Base-by-base conservation (phyloP, 2,888 invertebrate genomes). In the Epinotia ramella region DNA sequence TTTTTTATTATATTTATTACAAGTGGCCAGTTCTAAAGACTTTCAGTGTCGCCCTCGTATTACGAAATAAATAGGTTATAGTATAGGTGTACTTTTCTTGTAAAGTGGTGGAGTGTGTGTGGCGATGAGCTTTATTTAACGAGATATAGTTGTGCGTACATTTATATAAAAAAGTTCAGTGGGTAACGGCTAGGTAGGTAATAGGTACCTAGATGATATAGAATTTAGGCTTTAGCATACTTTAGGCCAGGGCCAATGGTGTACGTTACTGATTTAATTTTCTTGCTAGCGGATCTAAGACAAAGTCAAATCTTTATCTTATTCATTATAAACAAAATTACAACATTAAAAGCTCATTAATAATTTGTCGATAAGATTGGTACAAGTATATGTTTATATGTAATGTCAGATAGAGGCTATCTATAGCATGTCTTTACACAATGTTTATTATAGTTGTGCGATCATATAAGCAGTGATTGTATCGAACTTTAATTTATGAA, bases 341-440 rank as follows among this genome's bases (percentile, higher is more conserved):
- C 44, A 60, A 70, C 74, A 78, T 78, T 75, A 77, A 78, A 86
- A 82, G 80, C 81, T 85, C 83, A 80, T 83, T 83, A 84, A 82
- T 83, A 84, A 80, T 84, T 83, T 77, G 76, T 76, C 77, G 87
- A 87, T 89, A 86, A 86, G 82, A 79, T 82, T 53, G 0, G 18
- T 65, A 64, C 53, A 53, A 28, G 20, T 16, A 28, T 53, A 69
- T 78, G 77, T 77, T 78, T 77, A 80, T 78, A 77, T 82, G 81
- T 81, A 81, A 79, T 78, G 83, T 82, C 83, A 86, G 83, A 66
- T 66, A 87, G 82, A 88, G 89, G 89, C 86, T 89, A 89, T 89
- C 89, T 78, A 72, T 79, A 76, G 44, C 56, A 24, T 62, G 75
- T 40, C 53, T 60, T 40, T n/a, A 18, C 59, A 59, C 40, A 0